Evolutionary conservation across 2,797 vertebrate genomes (phyloP), one percentile per base, ranked within the genome.

Genomic region (Erethizon dorsatum): DNA sequence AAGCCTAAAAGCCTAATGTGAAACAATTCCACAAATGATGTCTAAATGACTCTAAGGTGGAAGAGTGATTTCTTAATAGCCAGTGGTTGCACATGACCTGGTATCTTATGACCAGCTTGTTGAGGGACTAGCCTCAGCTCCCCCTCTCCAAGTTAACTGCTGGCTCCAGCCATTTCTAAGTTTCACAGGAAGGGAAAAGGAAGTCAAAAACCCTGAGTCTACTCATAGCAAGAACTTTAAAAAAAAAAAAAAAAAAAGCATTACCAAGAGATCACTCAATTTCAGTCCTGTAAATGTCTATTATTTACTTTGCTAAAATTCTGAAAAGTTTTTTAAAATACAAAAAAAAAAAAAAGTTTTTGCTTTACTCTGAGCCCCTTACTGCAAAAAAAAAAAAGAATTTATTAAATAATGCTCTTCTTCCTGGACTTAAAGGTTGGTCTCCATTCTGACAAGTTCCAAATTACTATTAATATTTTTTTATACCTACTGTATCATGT

Each of bases 51-150:
- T 69, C 50, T 57, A 57, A 57, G 69, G 8, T 73, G 88, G 33
- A 52, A n/a, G 0, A 14, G 63, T 52, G 77, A 92, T 97, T 97
- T 95, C 92, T 97, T 88, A 80, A 41, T 31, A 94, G 47, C 12
- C 41, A 92, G 15, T 18, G 41, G 83, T 6, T 6, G 79, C 95
- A 96, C 88, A 95, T 85, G 77, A 97, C 24, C 71, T 75, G 65
- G 6, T 37, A 97, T 96, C 95, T 94, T 65, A 95, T 97, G 96
- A 98, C 94, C 92, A 88, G 50, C 22, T 87, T 91, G 59, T 95
- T 96, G 79, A 94, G 57, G 77, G 5, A 0, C 0, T 75, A 71
- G 79, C 86, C 92, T 92, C 24, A 12, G 41, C 50, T 88, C 84
- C 85, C 73, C 24, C 61, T 97, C 31, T 95, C 24, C 73, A 85